These are phyloP conservation scores for Carollia perspicillata DNA, from an alignment of 2,113 vertebrate species.

Conservation along the genomic window DNA sequence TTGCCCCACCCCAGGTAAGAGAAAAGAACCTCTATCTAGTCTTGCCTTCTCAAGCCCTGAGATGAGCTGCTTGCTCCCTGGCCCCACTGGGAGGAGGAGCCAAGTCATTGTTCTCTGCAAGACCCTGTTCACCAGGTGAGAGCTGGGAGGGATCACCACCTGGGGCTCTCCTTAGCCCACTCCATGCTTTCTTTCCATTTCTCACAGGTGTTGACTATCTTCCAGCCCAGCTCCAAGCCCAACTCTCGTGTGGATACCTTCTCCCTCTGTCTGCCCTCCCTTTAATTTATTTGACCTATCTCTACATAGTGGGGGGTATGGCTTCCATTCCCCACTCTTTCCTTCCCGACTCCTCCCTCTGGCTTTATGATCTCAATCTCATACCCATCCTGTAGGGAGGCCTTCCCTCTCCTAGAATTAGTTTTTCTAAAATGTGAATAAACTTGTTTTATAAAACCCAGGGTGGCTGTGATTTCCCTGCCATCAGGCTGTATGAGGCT, in stretches of 20 bases:
- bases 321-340: neutral
- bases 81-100: neutral
- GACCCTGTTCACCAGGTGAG: neutral
- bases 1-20: constrained; percentile 45
- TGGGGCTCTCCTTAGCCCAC: neutral
- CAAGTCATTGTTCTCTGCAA: neutral
- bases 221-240: constrained; percentile 6
- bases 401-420: constrained; percentile 36
- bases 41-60: neutral
- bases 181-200: neutral
- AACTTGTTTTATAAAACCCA: constrained; percentile 69
- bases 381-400: neutral
- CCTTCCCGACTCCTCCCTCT: neutral
- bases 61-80: neutral
- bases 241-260: neutral
- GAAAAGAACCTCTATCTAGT: too few relatives aligned
- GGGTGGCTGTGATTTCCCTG: constrained; percentile 26
- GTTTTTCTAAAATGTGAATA: constrained; percentile 78
- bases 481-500: neutral
- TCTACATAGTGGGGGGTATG: neutral
- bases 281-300: constrained; percentile 72
- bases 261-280: neutral
- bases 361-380: constrained; percentile 15
- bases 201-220: constrained; percentile 48
- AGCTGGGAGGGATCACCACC: neutral